Conservation (phyloP, 1,140 invertebrate species). For the Caerostris darwini region DNA sequence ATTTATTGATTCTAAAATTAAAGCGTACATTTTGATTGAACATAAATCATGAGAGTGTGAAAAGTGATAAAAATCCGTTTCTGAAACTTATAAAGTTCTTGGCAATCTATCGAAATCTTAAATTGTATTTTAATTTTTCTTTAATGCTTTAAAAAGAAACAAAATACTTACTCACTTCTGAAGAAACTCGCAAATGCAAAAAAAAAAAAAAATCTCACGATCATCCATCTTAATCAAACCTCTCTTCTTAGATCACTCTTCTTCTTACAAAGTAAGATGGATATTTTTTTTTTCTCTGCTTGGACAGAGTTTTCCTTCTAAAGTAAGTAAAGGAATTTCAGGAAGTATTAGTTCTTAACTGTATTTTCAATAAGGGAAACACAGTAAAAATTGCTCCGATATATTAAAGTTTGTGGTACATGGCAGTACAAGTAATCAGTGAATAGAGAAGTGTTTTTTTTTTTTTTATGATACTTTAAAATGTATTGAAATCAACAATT, state of each 20-base stretch:
- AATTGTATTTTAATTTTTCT: constrained; percentile 15
- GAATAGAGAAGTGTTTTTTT: no score
- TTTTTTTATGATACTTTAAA: no score
- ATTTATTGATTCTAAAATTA: no score
- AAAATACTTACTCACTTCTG: neutral
- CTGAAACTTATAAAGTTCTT: neutral
- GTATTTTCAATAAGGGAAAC: neutral
- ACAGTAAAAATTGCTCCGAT: neutral
- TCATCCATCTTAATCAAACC: constrained; percentile 32
- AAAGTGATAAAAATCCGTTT: neutral
- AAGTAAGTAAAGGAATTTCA: neutral
- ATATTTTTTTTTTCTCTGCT: neutral
- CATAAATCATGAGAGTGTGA: constrained; percentile 23
- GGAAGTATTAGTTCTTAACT: neutral
- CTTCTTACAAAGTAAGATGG: neutral
- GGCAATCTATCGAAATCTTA: neutral
- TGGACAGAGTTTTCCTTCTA: neutral
- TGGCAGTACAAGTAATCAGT: no score
- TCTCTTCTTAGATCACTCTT: neutral
- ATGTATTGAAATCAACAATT: no score
- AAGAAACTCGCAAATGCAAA: neutral
- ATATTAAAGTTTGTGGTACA: neutral
- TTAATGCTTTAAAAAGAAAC: constrained; percentile 16
- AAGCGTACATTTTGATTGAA: neutral
- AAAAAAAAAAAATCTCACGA: neutral